These are phyloP conservation scores for Brachionus calyciflorus DNA, from an alignment of 1,140 invertebrate genomes.

Conservation along the genomic window DNA sequence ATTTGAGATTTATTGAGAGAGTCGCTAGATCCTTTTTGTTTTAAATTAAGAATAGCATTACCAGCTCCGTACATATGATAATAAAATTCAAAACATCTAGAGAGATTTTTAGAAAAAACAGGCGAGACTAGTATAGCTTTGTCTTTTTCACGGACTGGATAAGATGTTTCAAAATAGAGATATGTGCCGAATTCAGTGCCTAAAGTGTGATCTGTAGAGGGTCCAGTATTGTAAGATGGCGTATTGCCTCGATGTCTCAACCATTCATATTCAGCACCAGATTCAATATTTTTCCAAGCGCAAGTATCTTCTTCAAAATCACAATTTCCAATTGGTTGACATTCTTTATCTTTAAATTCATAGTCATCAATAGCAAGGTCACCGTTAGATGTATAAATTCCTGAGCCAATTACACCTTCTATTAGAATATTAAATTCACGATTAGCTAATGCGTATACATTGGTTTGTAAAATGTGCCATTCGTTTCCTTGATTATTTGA, in stretches of 20 bases:
- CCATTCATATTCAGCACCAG: slow-evolving; percentile 48
- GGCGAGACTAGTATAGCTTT: slow-evolving; percentile 42
- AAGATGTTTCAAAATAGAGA: slow-evolving; percentile 49
- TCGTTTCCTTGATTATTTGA: slow-evolving; percentile 52
- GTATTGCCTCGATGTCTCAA: slow-evolving; percentile 29
- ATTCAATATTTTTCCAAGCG: slow-evolving; percentile 49
- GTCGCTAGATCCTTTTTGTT: not conserved
- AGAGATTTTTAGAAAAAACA: not conserved
- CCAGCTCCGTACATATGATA: slow-evolving; percentile 37
- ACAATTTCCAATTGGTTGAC: slow-evolving; percentile 48
- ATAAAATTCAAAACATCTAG: slow-evolving; percentile 41
- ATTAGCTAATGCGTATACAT: slow-evolving; percentile 40
- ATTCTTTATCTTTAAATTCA: slow-evolving; percentile 35
- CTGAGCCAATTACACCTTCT: slow-evolving; percentile 47
- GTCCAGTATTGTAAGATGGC: slow-evolving; percentile 42
- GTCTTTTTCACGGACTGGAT: not conserved
- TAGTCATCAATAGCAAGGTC: slow-evolving; percentile 57
- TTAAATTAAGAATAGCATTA: slow-evolving; percentile 14
- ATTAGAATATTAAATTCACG: slow-evolving; percentile 35
- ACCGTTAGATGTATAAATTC: slow-evolving; percentile 47
- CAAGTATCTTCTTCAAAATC: slow-evolving; percentile 51
- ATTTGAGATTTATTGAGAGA: slow-evolving; percentile 5
- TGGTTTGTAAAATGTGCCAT: slow-evolving; percentile 51
- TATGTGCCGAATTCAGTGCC: slow-evolving; percentile 50
- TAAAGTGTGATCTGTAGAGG: slow-evolving; percentile 51